phyloP scores from a whole-genome alignment of 2,113 vertebrate genomes.

The Anas platyrhynchos region DNA sequence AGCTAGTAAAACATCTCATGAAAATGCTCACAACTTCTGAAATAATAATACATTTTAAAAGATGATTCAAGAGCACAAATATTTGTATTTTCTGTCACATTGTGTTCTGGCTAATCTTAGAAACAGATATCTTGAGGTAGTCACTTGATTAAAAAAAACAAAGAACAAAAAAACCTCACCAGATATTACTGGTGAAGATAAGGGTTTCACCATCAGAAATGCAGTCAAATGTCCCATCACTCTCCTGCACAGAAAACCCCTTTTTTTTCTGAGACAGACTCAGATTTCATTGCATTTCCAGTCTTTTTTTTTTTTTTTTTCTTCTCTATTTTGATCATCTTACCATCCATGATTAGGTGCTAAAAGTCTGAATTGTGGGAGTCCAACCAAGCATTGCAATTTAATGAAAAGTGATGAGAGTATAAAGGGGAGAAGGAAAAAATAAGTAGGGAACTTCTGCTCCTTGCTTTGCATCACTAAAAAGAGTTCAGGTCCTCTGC shows the following conservation, averaged over 20 bases:
- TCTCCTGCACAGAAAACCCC: not conserved
- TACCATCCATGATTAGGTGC: not conserved
- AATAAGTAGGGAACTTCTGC: not conserved
- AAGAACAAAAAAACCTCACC: fast-evolving
- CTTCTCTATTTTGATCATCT: not conserved
- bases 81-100: not conserved
- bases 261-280: not conserved
- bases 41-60: not conserved
- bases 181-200: not conserved
- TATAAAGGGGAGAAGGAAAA: not conserved
- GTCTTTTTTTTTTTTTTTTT: too few species aligned
- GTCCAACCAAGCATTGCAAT: not conserved
- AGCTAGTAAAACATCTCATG: not conserved
- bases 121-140: not conserved
- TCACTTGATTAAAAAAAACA: not conserved
- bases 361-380: not conserved
- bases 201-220: not conserved
- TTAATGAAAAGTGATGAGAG: too few species aligned
- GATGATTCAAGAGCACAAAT: not conserved
- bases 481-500: not conserved
- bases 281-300: not conserved
- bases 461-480: not conserved
- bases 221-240: not conserved
- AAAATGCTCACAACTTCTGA: not conserved
- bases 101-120: not conserved